Percentiles rank a stretch among this genome's conserved stretches.
Evolutionary conservation across 2,113 vertebrate species (phyloP).

Genomic region (Chlorodrepanis virens): DNA sequence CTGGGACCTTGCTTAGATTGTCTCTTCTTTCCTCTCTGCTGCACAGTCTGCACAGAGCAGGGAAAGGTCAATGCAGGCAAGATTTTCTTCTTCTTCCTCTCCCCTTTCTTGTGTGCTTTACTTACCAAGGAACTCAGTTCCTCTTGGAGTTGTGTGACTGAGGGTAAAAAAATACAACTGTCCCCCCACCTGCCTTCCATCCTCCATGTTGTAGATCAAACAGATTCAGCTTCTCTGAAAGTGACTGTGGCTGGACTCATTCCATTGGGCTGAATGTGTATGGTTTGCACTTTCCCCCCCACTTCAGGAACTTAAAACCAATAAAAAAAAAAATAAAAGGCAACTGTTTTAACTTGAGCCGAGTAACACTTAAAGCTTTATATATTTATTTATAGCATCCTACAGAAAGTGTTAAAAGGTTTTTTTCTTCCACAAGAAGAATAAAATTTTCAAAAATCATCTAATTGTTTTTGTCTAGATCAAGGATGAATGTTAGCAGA

Average conservation of each 20-base stretch:
- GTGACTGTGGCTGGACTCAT: neutral
- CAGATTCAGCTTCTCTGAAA: neutral
- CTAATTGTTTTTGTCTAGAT: slow-evolving; percentile 73
- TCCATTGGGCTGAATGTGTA: slow-evolving; percentile 32
- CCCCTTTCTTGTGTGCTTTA: neutral
- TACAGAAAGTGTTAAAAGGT: slow-evolving; percentile 50
- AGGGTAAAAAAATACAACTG: neutral
- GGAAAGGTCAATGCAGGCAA: neutral
- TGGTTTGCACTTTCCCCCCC: slow-evolving; percentile 19
- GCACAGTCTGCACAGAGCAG: neutral
- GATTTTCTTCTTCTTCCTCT: neutral
- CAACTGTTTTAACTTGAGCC: slow-evolving; percentile 63
- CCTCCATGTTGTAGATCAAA: neutral
- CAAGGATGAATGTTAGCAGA: slow-evolving; percentile 74
- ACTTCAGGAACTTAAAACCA: slow-evolving; percentile 40
- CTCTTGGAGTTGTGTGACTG: neutral
- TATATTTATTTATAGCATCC: slow-evolving; percentile 81
- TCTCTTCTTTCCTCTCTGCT: neutral
- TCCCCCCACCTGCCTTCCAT: neutral
- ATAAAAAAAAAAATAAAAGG: neutral
- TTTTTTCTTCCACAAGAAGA: slow-evolving; percentile 56
- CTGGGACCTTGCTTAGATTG: neutral
- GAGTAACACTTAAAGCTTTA: slow-evolving; percentile 73
- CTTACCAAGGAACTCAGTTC: neutral
- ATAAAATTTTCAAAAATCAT: slow-evolving; percentile 42